Base-by-base conservation (phyloP, 1,140 invertebrate genomes). In the Macrobrachium rosenbergii region DNA sequence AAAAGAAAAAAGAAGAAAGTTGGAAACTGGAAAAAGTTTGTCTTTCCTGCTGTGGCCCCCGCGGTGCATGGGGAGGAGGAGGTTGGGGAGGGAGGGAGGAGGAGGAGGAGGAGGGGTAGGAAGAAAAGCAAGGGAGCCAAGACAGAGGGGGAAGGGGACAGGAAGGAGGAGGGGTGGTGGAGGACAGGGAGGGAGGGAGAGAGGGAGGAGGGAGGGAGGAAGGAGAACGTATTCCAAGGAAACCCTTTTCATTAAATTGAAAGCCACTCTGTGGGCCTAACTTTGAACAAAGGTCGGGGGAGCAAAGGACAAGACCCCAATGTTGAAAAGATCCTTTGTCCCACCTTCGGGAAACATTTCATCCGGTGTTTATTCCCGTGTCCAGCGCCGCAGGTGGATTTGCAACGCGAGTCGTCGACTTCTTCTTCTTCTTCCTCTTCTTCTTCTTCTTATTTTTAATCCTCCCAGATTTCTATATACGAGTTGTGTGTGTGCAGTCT, bases 181-280 rank as follows among this genome's bases (percentile, higher is more conserved):
- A 16, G 45, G 72, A 37, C n/a, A 37, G 72, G 72, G 72, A 43
- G 72, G 72, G 23, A 75, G 12, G 45, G 45, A 75, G 23, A 37
- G 60, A 23, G 19, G 58, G 17, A 17, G 45, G 58, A 58, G 52
- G 52, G 16, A 37, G 72, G 72, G 72, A 43, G 72, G 72, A 75
- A 43, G 45, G 45, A 75, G 23, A 37, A 59, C 64, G 81, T 73
- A 59, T 67, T 83, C 81, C 77, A 85, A 76, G 78, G 60, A 87
- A 80, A 78, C 85, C 85, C 79, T 87, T 87, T 87, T 87, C 85
- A 87, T 87, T 87, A 87, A 87, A 87, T 87, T 87, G 85, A 87
- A 87, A 87, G 85, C 85, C 85, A 87, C 85, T 87, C 85, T 87
- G 81, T 87, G 73, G 84, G 77, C 72, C 85, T 87, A 87, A 87